phyloP scores from a whole-genome alignment of 2,888 invertebrate species.

The Ormyrus rosae region DNA sequence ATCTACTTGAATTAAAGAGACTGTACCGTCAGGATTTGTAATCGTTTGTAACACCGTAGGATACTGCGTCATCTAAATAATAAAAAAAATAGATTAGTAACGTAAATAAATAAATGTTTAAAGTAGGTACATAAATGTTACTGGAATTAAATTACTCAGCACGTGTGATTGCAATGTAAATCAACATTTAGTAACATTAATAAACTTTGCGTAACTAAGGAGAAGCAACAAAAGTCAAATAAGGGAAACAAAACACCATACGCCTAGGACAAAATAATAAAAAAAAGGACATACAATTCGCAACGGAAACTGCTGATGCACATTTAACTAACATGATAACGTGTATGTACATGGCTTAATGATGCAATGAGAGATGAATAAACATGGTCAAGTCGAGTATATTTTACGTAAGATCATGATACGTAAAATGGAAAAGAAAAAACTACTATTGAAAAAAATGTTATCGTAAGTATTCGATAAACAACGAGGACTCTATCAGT shows the following conservation, averaged over 20 bases:
- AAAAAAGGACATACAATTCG: constrained; percentile 59
- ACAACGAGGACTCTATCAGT: constrained; percentile 36
- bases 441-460: constrained; percentile 32
- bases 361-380: constrained; percentile 34
- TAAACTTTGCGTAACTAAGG: constrained; percentile 36
- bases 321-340: no score
- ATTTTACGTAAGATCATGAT: constrained; percentile 19
- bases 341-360: neutral
- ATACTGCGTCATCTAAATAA: constrained; percentile 82
- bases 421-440: constrained; percentile 54
- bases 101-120: no score
- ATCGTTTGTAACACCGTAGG: constrained; percentile 95
- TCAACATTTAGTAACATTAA: neutral
- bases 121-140: no score
- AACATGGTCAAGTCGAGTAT: constrained; percentile 57
- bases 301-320: constrained; percentile 26
- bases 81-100: neutral
- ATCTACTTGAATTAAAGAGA: constrained; percentile 96
- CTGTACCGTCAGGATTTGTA: constrained; percentile 96
- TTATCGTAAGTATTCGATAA: constrained; percentile 16
- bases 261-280: constrained; percentile 56
- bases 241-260: constrained; percentile 73
- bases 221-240: constrained; percentile 69
- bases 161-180: neutral
- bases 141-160: constrained; percentile 2